These are phyloP conservation scores for Parazoanthus atlanticus DNA, from an alignment of 92 coral and sea anemone genomes.

Conservation along the genomic window DNA sequence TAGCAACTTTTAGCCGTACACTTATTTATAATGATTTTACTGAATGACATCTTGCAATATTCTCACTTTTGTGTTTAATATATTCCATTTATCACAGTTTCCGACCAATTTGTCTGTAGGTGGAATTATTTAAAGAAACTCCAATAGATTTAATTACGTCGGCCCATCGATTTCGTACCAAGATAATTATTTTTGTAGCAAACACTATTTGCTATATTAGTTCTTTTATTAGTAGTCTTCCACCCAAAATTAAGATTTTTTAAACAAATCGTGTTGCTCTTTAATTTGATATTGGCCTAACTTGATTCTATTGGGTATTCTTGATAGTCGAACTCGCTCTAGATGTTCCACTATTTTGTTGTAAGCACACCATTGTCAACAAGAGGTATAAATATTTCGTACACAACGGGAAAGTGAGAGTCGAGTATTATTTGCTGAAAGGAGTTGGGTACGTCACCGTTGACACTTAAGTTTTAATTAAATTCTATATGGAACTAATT, in stretches of 20 bases:
- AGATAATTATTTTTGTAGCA: slow-evolving; percentile 7
- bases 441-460: not conserved
- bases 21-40: not conserved
- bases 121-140: not conserved
- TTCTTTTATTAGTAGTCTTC: not conserved
- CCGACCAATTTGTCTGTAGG: not conserved
- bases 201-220: not conserved
- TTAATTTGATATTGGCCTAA: too few species aligned
- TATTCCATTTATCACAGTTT: not conserved
- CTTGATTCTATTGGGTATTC: too few species aligned
- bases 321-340: too few species aligned
- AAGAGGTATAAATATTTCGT: not conserved
- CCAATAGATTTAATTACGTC: not conserved
- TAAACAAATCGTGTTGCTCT: too few species aligned
- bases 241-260: not conserved
- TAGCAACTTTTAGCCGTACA: not conserved
- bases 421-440: not conserved
- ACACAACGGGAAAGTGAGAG: not conserved
- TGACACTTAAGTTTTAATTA: not conserved
- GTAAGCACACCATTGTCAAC: not conserved
- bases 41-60: not conserved
- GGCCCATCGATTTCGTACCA: not conserved
- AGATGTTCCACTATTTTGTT: too few species aligned
- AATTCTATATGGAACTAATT: not conserved
- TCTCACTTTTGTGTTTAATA: not conserved